Evolutionary conservation across 2,797 vertebrate genomes (phyloP).

Genomic region (Acanthurus tractus): DNA sequence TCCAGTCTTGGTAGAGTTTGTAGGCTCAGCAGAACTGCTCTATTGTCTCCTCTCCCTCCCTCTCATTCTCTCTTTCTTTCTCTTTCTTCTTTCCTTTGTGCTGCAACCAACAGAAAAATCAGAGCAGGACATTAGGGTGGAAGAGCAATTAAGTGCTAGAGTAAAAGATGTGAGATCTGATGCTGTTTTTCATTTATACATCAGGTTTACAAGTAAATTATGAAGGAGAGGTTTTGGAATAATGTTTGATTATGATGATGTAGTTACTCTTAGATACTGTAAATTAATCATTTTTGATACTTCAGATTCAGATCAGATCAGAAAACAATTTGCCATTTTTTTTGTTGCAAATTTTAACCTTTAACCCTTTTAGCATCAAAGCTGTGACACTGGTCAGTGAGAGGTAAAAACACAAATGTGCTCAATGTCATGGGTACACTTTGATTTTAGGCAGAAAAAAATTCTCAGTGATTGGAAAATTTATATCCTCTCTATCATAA

Average conservation of each 20-base stretch:
- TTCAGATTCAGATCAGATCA: background rate
- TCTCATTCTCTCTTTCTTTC: background rate
- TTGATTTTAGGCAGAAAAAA: background rate
- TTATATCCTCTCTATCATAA: background rate
- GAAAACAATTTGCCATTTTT: background rate
- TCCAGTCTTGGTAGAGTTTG: constrained; percentile 60
- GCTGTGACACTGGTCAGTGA: background rate
- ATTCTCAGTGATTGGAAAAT: background rate
- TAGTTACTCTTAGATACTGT: background rate
- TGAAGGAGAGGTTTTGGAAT: background rate
- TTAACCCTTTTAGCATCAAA: background rate
- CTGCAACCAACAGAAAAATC: background rate
- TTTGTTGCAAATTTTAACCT: background rate
- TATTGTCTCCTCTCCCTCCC: constrained; percentile 16
- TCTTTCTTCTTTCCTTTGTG: background rate
- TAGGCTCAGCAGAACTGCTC: constrained; percentile 58
- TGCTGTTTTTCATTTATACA: constrained; percentile 2
- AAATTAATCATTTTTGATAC: background rate
- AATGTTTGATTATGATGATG: background rate
- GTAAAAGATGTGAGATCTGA: background rate
- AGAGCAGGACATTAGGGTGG: background rate
- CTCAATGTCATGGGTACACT: background rate
- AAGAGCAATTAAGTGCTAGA: background rate
- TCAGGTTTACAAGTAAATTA: background rate
- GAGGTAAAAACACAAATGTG: background rate